Base-by-base conservation (phyloP, 2,797 vertebrate genomes). In the Dryobates pubescens region DNA sequence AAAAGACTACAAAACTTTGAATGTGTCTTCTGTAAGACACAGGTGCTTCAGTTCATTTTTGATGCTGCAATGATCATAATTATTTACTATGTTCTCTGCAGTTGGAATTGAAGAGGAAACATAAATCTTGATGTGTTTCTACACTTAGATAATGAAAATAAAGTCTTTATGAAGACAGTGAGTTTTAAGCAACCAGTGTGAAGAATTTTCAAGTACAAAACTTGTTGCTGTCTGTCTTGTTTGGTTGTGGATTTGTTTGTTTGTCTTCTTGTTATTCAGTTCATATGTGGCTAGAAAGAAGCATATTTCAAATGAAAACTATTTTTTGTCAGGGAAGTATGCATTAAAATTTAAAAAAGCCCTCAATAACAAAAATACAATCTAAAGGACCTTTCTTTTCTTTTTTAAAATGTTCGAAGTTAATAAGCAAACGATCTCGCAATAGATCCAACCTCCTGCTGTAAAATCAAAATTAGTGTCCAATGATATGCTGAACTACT, bases 401-500 rank as follows among this genome's bases (percentile, higher is more conserved):
- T 20, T 53, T 41, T 65, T 69, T 30, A 70, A 10, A 9, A 89
- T 47, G n/a, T 64, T 92, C 70, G 85, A 43, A 82, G 27, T 77
- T 93, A 88, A 76, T 93, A 95, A 89, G 71, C 65, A 13, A 23
- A 73, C 88, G 81, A 87, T 87, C 41, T 82, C 24, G 6, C 57
- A 91, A 49, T 20, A 86, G 64, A 86, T 80, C 76, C 57, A 91
- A 36, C 6, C 63, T 94, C 93, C 69, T 85, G 57, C 83, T 61
- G 76, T 53, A 86, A 92, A 94, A 95, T 73, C 74, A 86, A 79
- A 96, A 92, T 91, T 72, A 95, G 82, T 65, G 77, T 92, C 71
- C 69, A 86, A 84, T 75, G 89, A 79, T 72, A 94, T 19, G 26
- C 59, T n/a, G 58, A 86, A 81, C 4, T 59, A 91, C 59, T 68